Conservation (phyloP, 2,888 invertebrate species). For the Meiosimyza decipiens region DNA sequence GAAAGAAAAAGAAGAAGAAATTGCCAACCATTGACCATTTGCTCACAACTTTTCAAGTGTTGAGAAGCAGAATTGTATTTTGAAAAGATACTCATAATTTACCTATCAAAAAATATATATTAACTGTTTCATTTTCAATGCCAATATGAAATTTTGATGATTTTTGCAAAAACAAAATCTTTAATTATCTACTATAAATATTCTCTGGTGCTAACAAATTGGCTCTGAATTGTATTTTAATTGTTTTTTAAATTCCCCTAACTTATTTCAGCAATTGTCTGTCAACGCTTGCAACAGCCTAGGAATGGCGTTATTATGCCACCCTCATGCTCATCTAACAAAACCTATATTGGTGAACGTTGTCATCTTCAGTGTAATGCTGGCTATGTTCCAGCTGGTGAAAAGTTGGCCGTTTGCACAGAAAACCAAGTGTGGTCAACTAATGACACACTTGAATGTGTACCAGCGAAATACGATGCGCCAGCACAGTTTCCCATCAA, state of each 20-base stretch:
- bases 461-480: conserved; percentile 27
- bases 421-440: conserved; percentile 61
- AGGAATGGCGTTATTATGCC: conserved; percentile 70
- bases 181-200: no score
- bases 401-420: conserved; percentile 60
- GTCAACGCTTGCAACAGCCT: conserved; percentile 68
- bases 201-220: neutral
- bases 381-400: conserved; percentile 65
- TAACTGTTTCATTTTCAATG: no score
- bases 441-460: conserved; percentile 58
- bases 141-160: neutral
- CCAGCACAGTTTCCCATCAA: conserved; percentile 1
- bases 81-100: no score
- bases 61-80: no score
- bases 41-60: no score
- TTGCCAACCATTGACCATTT: no score
- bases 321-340: conserved; percentile 68
- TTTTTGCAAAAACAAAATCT: no score
- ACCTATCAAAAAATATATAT: no score
- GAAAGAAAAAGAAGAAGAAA: no score
- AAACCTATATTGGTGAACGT: conserved; percentile 66
- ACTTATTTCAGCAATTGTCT: conserved; percentile 63
- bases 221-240: no score
- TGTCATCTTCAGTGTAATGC: conserved; percentile 68
- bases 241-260: neutral